phyloP scores from a whole-genome alignment of 1,140 invertebrate genomes.

The Eriocheir sinensis region DNA sequence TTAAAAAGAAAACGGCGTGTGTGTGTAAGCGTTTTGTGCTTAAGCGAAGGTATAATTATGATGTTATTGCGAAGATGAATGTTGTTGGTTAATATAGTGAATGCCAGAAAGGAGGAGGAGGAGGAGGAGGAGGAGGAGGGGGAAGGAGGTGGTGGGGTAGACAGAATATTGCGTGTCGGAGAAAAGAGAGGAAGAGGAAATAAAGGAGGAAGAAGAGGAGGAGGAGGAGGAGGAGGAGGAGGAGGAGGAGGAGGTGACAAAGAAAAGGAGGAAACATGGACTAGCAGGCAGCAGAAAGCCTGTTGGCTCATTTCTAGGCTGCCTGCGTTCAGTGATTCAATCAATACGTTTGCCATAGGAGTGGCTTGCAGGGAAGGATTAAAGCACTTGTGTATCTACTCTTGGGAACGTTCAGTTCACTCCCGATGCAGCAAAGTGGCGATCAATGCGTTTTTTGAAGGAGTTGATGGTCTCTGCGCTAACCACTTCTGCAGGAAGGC shows the following conservation, averaged over 20 bases:
- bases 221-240: not conserved
- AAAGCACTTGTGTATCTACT: too few relatives aligned
- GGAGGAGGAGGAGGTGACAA: not conserved
- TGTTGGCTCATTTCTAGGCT: too few relatives aligned
- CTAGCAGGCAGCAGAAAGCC: too few relatives aligned
- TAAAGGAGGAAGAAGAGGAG: not conserved
- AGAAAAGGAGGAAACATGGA: not conserved
- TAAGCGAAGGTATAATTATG: slow-evolving; percentile 5
- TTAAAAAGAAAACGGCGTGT: not conserved
- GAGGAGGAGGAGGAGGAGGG: not conserved
- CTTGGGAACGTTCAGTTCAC: too few relatives aligned
- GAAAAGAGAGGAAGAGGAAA: not conserved
- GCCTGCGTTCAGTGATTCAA: too few relatives aligned
- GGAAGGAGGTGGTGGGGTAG: not conserved
- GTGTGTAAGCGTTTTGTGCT: not conserved
- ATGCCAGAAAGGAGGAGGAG: not conserved
- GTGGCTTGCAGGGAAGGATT: too few relatives aligned
- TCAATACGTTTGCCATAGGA: too few relatives aligned
- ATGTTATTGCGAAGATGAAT: not conserved
- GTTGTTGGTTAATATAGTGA: not conserved
- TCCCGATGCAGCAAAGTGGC: too few relatives aligned
- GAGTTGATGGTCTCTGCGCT: too few relatives aligned
- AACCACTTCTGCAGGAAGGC: too few relatives aligned
- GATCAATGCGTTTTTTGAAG: too few relatives aligned
- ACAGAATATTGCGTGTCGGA: too few relatives aligned